Percentiles rank a stretch among this genome's conserved stretches.
Evolutionary conservation across 2,113 vertebrate genomes (phyloP).

Genomic region (Otus sunia): DNA sequence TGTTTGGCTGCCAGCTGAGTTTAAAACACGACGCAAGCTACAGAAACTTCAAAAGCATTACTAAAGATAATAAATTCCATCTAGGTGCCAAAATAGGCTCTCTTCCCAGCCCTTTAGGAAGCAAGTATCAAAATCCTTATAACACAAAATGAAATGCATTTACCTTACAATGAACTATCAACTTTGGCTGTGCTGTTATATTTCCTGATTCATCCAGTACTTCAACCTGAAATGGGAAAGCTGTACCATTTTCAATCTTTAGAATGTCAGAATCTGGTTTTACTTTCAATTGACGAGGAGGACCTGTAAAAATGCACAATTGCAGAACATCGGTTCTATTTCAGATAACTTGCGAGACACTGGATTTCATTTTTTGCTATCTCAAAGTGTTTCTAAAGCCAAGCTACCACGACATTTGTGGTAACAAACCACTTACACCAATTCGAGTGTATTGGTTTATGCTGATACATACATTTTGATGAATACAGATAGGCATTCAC

Average conservation of each 20-base stretch:
- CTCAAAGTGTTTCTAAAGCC: not conserved
- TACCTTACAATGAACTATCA: slow-evolving; percentile 87
- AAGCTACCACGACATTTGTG: not conserved
- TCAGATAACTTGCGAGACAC: not conserved
- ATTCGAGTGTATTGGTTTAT: not conserved
- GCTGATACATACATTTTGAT: too few relatives aligned
- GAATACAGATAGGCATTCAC: not conserved
- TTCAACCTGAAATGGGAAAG: slow-evolving; percentile 80
- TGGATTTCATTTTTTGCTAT: not conserved
- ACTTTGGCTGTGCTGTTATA: slow-evolving; percentile 80
- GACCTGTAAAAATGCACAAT: slow-evolving; percentile 73
- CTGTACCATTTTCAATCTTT: slow-evolving; percentile 84
- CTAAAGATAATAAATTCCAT: not conserved
- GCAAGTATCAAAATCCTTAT: not conserved
- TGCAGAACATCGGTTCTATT: not conserved
- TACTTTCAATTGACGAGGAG: slow-evolving; percentile 79
- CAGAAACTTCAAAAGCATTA: not conserved
- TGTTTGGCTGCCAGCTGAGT: too few relatives aligned
- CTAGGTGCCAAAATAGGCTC: not conserved
- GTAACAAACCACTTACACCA: not conserved
- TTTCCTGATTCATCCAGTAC: slow-evolving; percentile 88
- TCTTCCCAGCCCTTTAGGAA: not conserved
- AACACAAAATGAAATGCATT: not conserved
- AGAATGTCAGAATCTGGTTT: slow-evolving; percentile 77
- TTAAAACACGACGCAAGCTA: too few relatives aligned